phyloP scores from a whole-genome alignment of 1,140 invertebrate species.

The Sesamia nonagrioides region DNA sequence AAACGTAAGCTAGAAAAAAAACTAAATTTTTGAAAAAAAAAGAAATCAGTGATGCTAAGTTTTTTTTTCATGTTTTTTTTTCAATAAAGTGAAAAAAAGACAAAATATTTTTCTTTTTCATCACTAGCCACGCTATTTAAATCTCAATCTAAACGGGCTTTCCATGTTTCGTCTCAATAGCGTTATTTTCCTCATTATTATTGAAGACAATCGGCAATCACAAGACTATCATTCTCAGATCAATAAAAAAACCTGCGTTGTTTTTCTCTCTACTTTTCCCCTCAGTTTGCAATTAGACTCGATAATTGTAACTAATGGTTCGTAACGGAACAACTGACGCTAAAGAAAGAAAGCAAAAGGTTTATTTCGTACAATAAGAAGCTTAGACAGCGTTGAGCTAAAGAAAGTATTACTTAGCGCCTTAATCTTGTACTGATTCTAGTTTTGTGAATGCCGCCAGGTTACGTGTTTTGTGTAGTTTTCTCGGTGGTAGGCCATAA shows the following conservation, averaged over 20 bases:
- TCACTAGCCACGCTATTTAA: too few relatives aligned
- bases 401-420: neutral
- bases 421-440: neutral
- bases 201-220: neutral
- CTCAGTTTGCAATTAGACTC: slow-evolving; percentile 59
- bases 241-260: slow-evolving; percentile 54
- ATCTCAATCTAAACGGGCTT: too few relatives aligned
- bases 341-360: neutral
- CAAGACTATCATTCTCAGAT: slow-evolving; percentile 21
- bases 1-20: too few relatives aligned
- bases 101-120: too few relatives aligned
- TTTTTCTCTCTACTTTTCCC: slow-evolving; percentile 61
- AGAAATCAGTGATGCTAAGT: too few relatives aligned
- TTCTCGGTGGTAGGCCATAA: too few relatives aligned
- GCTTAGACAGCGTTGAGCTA: too few relatives aligned
- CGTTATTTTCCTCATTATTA: slow-evolving; percentile 8
- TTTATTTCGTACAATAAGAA: slow-evolving; percentile 1
- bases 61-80: too few relatives aligned
- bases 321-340: slow-evolving; percentile 61
- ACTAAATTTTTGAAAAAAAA: too few relatives aligned
- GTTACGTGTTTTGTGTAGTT: too few relatives aligned
- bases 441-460: neutral
- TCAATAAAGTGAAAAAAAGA: too few relatives aligned
- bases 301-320: slow-evolving; percentile 65
- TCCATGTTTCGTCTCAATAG: neutral